Conservation (phyloP, 2,113 vertebrate genomes). For the Tragelaphus strepsiceros region DNA sequence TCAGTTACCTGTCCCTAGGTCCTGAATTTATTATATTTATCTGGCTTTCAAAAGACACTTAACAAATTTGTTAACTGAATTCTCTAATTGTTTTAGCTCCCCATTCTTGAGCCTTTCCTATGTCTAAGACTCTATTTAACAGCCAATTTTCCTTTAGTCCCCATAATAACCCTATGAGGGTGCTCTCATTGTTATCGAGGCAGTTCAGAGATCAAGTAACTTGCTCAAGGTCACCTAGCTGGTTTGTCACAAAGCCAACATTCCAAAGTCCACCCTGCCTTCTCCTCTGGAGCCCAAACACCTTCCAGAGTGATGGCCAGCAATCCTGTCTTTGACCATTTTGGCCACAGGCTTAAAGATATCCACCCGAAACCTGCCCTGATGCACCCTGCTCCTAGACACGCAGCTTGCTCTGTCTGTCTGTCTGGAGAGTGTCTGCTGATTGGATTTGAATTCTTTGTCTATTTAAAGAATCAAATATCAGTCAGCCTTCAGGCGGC, state of each 20-base stretch:
- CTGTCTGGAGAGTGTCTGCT: neutral
- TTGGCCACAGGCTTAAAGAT: neutral
- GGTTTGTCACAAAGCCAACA: neutral
- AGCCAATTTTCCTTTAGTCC: neutral
- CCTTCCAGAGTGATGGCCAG: neutral
- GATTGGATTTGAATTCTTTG: constrained; percentile 27
- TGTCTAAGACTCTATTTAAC: neutral
- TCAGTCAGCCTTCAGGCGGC: neutral
- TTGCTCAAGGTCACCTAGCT: neutral
- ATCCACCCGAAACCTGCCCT: neutral
- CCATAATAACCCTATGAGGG: neutral
- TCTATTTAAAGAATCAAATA: constrained; percentile 55
- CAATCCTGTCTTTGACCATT: neutral
- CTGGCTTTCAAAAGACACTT: neutral
- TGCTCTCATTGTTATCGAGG: neutral
- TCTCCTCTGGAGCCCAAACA: neutral
- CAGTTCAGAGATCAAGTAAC: neutral
- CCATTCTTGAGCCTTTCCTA: neutral
- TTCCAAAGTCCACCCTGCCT: neutral
- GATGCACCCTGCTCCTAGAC: neutral
- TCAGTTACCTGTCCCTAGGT: neutral
- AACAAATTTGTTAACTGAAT: neutral
- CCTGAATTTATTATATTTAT: neutral
- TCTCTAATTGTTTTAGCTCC: neutral
- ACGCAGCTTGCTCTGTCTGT: neutral